phyloP scores from a whole-genome alignment of 2,113 vertebrate species.

The Pyrgilauda ruficollis region DNA sequence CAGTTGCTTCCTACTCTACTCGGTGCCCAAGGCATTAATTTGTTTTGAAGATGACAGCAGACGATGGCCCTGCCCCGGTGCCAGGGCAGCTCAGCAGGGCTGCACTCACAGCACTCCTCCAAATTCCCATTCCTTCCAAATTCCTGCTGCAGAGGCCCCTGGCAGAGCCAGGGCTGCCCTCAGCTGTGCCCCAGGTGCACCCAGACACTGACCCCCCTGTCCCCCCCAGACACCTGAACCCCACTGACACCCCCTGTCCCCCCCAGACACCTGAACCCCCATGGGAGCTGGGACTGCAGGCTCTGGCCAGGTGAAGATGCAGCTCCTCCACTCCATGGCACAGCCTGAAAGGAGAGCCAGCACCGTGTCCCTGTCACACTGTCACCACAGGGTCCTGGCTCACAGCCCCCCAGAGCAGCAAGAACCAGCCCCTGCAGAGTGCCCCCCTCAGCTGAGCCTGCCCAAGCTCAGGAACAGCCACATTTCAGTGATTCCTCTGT shows the following conservation, averaged over 20 bases:
- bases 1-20: not conserved
- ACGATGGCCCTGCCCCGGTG: not conserved
- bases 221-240: too few relatives aligned
- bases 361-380: not conserved
- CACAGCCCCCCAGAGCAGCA: not conserved
- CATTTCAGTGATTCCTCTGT: fast-evolving
- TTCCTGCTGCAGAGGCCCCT: not conserved
- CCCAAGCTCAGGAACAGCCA: not conserved
- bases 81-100: not conserved
- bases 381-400: not conserved
- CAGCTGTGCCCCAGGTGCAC: fast-evolving
- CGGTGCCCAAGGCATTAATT: not conserved
- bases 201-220: too few relatives aligned
- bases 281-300: not conserved
- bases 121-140: not conserved
- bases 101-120: not conserved
- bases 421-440: fast-evolving
- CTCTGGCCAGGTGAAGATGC: not conserved
- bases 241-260: too few relatives aligned
- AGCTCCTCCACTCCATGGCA: not conserved
- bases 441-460: too few relatives aligned
- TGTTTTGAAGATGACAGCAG: not conserved
- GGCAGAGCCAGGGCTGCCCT: not conserved
- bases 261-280: too few relatives aligned
- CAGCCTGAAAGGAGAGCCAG: not conserved